Evolutionary conservation across 2,797 vertebrate genomes (phyloP).

Genomic region (Eutrigla gurnardus): DNA sequence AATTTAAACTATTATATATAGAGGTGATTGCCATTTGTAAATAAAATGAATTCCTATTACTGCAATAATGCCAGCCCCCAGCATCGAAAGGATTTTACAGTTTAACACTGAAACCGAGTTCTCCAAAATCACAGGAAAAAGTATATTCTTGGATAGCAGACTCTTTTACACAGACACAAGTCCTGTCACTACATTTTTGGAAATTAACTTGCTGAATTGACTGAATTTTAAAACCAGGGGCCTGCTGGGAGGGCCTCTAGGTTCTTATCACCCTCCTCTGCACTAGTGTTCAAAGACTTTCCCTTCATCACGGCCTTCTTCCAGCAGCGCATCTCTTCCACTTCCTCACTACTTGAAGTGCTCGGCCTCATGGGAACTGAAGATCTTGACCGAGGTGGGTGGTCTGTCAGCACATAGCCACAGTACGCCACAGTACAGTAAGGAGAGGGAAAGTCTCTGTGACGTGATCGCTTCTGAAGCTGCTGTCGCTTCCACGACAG

Average conservation of each 20-base stretch:
- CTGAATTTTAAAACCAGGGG: constrained; percentile 32
- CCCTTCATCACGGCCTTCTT: constrained; percentile 33
- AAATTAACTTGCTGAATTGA: constrained; percentile 39
- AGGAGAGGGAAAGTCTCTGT: background rate
- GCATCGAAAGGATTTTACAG: background rate
- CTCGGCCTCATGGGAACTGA: constrained; percentile 30
- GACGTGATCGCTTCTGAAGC: constrained; percentile 55
- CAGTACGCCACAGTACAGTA: background rate
- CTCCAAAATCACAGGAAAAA: background rate
- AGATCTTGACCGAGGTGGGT: constrained; percentile 32
- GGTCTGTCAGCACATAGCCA: constrained; percentile 31
- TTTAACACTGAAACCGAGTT: constrained; percentile 7
- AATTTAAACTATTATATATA: background rate
- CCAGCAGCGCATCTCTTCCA: constrained; percentile 29
- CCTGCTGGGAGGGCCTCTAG: constrained; percentile 20
- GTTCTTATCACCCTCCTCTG: constrained; percentile 44
- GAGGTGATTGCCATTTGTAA: background rate
- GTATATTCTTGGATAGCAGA: constrained; percentile 9
- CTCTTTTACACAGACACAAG: constrained; percentile 8
- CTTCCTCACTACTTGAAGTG: constrained; percentile 41
- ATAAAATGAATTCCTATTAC: constrained; percentile 4
- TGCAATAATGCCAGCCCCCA: background rate
- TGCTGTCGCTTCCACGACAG: constrained; percentile 13
- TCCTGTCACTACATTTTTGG: constrained; percentile 19
- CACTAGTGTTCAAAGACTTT: constrained; percentile 43